Evolutionary conservation across 2,888 invertebrate genomes (phyloP), one percentile per base, ranked within the genome.

Genomic region (Achlya flavicornis): DNA sequence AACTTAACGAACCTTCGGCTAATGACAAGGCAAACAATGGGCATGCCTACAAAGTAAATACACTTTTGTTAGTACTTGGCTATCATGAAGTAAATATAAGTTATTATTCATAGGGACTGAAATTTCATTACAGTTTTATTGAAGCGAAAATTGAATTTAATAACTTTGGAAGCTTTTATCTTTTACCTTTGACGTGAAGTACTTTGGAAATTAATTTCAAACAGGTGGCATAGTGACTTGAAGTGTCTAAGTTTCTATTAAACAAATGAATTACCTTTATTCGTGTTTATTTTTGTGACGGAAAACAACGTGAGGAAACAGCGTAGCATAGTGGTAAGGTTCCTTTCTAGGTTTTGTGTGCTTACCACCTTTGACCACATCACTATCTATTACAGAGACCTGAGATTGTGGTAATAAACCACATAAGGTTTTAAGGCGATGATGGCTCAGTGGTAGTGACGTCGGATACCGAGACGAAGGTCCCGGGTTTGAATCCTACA

Each of bases 11-110:
- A n/a, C 62, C 14, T 62, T 65, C 64, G 66, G 61, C 64, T 66
- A 65, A 68, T 70, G 67, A 64, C 66, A 68, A 64, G 41, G 63
- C 63, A 69, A 69, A 72, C 67, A 69, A 65, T 64, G 61, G 63
- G 58, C 35, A 46, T 46, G 5, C 14, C 53, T 43, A 58, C 61
- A 61, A 57, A 48, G 63, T 59, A 67, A 71, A 71, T 63, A 66
- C 53, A 10, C 53, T 53, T 19, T 19, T 53, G 53, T 53, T 19
- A 53, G 10, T 62, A 41, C 64, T 61, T 53, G 53, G 57, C 35
- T 58, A 57, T 53, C 19, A 57, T 58, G 57, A 67, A 38, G 41
- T 16, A 41, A 26, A 43, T 41, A 57, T 12, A 41, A 41, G 57
- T 57, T 57, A 57, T 57, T 57, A 19, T 62, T 53, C 19, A 53